phyloP scores from a whole-genome alignment of 2,888 invertebrate species.

The Harmothoe impar region DNA sequence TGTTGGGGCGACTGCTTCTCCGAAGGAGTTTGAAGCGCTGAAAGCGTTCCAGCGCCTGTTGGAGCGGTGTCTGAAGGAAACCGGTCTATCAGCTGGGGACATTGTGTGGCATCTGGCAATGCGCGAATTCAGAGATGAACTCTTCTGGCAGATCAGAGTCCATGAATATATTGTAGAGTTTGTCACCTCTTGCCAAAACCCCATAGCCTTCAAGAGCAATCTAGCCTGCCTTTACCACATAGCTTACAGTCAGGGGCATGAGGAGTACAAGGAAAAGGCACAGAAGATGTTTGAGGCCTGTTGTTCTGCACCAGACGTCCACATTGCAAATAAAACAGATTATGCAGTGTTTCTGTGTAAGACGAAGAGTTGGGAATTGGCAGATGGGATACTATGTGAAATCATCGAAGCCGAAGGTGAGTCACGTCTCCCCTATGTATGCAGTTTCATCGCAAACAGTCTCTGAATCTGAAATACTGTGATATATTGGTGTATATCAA shows the following conservation, averaged over 20 bases:
- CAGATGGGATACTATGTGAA: neutral
- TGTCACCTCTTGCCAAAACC: neutral
- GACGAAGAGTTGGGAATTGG: neutral
- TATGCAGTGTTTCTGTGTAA: conserved; percentile 40
- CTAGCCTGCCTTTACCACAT: conserved; percentile 24
- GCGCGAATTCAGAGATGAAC: neutral
- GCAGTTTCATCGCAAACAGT: too few relatives aligned
- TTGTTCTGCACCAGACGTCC: neutral
- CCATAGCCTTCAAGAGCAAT: neutral
- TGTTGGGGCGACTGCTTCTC: neutral
- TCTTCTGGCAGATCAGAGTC: conserved; percentile 11
- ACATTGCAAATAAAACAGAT: neutral
- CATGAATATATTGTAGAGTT: conserved; percentile 21
- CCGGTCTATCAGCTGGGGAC: neutral
- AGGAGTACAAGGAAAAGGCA: neutral
- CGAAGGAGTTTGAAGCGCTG: neutral
- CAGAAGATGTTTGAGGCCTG: neutral
- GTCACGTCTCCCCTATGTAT: neutral
- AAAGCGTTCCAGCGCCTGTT: neutral
- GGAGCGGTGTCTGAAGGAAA: neutral
- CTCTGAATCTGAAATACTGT: too few relatives aligned
- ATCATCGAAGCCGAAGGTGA: neutral
- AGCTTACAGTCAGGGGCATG: neutral
- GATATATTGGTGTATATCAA: too few relatives aligned
- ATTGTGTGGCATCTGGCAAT: neutral